Conservation (phyloP, 1,140 invertebrate genomes). For the Scaptomyza pallida region DNA sequence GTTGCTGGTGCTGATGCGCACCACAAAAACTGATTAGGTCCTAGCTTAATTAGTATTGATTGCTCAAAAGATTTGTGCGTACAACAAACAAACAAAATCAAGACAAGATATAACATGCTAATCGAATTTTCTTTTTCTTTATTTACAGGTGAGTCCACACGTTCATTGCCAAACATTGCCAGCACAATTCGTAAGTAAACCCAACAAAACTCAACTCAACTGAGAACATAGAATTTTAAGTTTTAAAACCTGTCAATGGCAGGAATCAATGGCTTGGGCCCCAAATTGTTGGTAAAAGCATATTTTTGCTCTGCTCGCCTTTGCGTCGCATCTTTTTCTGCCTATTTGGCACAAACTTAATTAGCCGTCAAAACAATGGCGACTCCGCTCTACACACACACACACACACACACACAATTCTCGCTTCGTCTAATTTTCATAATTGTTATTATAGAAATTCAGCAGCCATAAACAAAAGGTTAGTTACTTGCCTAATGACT, state of each 20-base stretch:
- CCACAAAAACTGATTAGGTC: conserved; percentile 75
- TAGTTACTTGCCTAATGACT: conserved; percentile 82
- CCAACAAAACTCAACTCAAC: conserved; percentile 6
- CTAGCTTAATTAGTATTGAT: conserved; percentile 78
- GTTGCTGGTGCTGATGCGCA: background rate
- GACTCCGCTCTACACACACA: background rate
- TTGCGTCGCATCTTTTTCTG: conserved; percentile 66
- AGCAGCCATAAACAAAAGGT: conserved; percentile 80
- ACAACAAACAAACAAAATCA: conserved; percentile 37
- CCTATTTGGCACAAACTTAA: conserved; percentile 80
- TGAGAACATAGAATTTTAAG: conserved; percentile 23
- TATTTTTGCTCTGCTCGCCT: conserved; percentile 65
- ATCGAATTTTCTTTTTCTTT: conserved; percentile 64
- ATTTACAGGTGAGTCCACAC: conserved; percentile 81
- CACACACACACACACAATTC: background rate
- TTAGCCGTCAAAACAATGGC: conserved; percentile 80
- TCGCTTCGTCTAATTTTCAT: conserved; percentile 75
- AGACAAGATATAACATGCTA: conserved; percentile 58
- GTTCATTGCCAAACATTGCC: conserved; percentile 67
- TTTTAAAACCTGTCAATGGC: conserved; percentile 30
- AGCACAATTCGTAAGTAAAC: conserved; percentile 78
- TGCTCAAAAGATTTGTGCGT: conserved; percentile 73
- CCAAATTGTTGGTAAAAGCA: conserved; percentile 55
- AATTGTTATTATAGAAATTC: conserved; percentile 83
- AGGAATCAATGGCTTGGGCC: conserved; percentile 36